phyloP scores from a whole-genome alignment of 2,888 invertebrate species.

The Trichogramma dendrolimi region DNA sequence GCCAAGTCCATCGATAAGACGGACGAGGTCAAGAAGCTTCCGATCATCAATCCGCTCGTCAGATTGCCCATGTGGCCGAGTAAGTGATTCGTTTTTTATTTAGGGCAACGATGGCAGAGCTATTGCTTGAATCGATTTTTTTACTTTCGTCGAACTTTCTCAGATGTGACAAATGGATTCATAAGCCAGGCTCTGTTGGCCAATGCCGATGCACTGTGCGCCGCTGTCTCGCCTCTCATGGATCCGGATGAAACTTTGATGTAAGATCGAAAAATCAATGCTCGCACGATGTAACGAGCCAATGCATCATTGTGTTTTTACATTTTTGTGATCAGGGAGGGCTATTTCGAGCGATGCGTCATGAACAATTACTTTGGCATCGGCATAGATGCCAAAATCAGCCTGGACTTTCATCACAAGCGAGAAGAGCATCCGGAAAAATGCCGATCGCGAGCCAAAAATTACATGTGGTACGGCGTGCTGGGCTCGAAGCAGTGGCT shows the following conservation, averaged over 20 bases:
- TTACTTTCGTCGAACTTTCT: constrained; percentile 5
- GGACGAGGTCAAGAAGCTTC: constrained; percentile 62
- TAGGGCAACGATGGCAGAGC: background rate
- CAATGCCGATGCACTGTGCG: constrained; percentile 93
- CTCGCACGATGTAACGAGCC: background rate
- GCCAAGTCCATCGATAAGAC: constrained; percentile 58
- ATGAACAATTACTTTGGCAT: constrained; percentile 99
- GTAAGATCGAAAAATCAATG: constrained; percentile 40
- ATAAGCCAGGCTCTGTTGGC: constrained; percentile 93
- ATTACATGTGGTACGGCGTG: constrained; percentile 93
- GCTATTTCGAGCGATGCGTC: constrained; percentile 88
- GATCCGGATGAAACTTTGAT: constrained; percentile 83
- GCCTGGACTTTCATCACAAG: constrained; percentile 94
- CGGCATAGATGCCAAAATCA: constrained; percentile 96
- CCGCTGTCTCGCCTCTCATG: constrained; percentile 92
- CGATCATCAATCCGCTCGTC: constrained; percentile 87
- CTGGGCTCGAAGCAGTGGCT: constrained; percentile 75
- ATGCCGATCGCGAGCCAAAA: constrained; percentile 87
- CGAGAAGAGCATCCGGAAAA: constrained; percentile 96
- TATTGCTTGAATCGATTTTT: constrained; percentile 4
- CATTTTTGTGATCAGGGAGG: constrained; percentile 59
- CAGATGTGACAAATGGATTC: constrained; percentile 74
- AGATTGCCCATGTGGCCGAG: constrained; percentile 84
- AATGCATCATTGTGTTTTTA: constrained; percentile 3
- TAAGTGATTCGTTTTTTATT: constrained; percentile 48